Conservation (phyloP, 2,888 invertebrate species). For the Agrotis puta region DNA sequence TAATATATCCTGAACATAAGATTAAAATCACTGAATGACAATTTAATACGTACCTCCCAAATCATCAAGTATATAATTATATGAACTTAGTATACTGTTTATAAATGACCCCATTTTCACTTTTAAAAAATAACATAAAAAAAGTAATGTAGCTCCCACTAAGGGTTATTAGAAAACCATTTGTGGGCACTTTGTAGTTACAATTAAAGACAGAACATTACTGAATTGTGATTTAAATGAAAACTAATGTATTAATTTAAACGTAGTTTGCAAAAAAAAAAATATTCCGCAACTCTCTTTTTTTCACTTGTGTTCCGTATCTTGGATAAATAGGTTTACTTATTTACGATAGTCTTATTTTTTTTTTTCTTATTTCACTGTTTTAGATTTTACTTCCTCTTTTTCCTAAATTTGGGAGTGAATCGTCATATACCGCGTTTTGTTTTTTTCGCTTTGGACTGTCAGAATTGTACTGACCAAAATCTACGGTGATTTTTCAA, state of each 20-base stretch:
- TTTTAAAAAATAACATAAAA: not conserved
- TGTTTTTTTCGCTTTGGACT: too few species aligned
- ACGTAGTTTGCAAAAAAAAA: too few species aligned
- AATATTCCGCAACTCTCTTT: too few species aligned
- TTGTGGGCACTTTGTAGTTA: not conserved
- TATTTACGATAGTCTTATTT: too few species aligned
- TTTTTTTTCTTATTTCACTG: too few species aligned
- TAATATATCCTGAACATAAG: not conserved
- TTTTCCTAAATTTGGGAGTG: too few species aligned
- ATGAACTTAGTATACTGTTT: conserved; percentile 31
- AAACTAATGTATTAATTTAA: not conserved
- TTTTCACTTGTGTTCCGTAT: too few species aligned
- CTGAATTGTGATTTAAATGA: not conserved
- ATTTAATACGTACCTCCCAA: conserved; percentile 48
- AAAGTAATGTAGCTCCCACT: not conserved
- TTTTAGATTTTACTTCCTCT: too few species aligned
- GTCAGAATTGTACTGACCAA: too few species aligned
- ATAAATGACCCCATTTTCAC: conserved; percentile 44
- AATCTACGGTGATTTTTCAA: too few species aligned
- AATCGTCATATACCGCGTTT: too few species aligned
- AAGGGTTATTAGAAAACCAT: not conserved
- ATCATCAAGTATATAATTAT: conserved; percentile 59
- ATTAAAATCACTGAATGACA: not conserved
- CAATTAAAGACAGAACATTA: not conserved
- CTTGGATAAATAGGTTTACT: too few species aligned